phyloP scores from a whole-genome alignment of 2,797 vertebrate species.

The Syngnathus rostellatus region DNA sequence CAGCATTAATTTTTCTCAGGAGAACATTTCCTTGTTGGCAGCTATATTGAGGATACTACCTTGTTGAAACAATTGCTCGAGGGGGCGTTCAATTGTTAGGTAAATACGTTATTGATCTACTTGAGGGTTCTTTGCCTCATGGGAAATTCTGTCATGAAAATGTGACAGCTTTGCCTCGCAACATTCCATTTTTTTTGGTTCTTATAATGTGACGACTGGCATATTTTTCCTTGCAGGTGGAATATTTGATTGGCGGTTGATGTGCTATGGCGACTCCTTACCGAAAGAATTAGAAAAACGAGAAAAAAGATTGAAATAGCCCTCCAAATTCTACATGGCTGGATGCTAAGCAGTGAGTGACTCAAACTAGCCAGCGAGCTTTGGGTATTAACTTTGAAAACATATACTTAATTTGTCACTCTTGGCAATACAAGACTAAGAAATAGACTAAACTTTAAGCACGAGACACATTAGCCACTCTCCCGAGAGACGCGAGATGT shows the following conservation, averaged over 20 bases:
- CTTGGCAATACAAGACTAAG: neutral
- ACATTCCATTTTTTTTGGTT: neutral
- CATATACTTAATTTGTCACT: neutral
- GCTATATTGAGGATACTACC: neutral
- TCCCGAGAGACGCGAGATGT: neutral
- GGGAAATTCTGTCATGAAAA: neutral
- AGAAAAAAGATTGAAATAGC: too few species aligned
- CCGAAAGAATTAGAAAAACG: neutral
- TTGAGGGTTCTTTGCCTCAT: neutral
- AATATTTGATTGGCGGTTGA: neutral
- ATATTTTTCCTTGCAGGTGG: neutral
- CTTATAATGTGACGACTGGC: neutral
- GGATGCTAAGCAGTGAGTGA: neutral
- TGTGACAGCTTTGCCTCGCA: neutral
- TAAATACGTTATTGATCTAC: neutral
- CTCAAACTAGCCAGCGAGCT: neutral
- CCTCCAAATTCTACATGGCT: neutral
- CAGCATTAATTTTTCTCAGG: neutral
- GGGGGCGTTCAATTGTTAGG: conserved; percentile 7
- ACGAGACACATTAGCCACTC: neutral
- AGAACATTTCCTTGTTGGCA: neutral
- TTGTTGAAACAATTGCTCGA: neutral
- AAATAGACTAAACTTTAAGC: neutral
- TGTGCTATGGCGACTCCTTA: too few species aligned
- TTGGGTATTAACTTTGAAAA: neutral